A percentile compares a stretch with the other conserved stretches of the same genome.
These are phyloP conservation scores for Oikopleura albicans DNA, from an alignment of 23 tunicate species.

Conservation along the genomic window DNA sequence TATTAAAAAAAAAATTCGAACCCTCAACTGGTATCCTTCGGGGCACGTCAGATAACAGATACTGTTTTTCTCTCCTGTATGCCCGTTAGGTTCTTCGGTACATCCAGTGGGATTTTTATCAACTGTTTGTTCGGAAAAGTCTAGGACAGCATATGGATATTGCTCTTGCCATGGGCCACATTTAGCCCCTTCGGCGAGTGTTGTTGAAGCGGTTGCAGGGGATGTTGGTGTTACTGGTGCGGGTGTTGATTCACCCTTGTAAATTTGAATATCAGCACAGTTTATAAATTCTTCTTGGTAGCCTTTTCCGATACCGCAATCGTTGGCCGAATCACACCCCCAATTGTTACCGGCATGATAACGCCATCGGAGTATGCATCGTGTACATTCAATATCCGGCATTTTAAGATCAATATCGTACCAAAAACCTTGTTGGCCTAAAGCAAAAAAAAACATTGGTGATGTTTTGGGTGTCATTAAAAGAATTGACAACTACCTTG, in stretches of 20 bases:
- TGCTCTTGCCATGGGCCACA: conserved; percentile 11
- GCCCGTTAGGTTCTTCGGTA: not conserved
- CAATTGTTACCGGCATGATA: conserved; percentile 11
- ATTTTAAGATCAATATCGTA: not conserved
- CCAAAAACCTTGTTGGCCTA: not conserved
- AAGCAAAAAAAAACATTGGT: no score
- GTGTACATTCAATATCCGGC: not conserved
- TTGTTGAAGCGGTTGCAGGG: not conserved
- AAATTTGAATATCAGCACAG: not conserved
- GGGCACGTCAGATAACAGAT: not conserved
- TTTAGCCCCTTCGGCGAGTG: not conserved
- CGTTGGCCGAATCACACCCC: not conserved
- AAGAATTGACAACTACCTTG: not conserved
- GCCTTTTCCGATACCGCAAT: conserved; percentile 1
- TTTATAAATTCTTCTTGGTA: conserved; percentile 1
- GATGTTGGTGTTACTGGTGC: not conserved
- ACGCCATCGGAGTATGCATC: not conserved
- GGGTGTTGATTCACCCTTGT: not conserved
- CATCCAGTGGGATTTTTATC: conserved; percentile 14
- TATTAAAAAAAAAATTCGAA: no score
- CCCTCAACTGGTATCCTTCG: not conserved
- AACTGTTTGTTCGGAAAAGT: not conserved
- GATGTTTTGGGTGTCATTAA: no score
- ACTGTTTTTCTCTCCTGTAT: not conserved
- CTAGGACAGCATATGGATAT: not conserved